phyloP scores from a whole-genome alignment of 2,888 invertebrate genomes.

The Venusia cambrica region DNA sequence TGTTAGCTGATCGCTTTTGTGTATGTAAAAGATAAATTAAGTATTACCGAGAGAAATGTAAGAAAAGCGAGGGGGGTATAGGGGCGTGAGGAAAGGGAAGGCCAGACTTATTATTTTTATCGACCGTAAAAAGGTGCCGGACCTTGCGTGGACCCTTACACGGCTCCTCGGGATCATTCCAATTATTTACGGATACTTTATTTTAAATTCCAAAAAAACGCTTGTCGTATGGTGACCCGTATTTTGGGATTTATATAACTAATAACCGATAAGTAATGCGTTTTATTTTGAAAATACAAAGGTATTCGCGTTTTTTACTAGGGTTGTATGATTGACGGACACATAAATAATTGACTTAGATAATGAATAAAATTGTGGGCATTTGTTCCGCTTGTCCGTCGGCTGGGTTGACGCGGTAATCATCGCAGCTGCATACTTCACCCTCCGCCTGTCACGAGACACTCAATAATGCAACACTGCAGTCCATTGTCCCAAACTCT shows the following conservation, averaged over 20 bases:
- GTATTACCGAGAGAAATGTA: slow-evolving; percentile 34
- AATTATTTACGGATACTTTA: slow-evolving; percentile 74
- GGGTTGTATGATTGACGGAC: slow-evolving; percentile 4
- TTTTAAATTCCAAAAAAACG: slow-evolving; percentile 64
- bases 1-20: slow-evolving; percentile 23
- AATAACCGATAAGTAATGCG: slow-evolving; percentile 28
- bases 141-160: slow-evolving; percentile 63
- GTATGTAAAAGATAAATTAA: slow-evolving; percentile 38
- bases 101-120: slow-evolving; percentile 74
- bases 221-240: slow-evolving; percentile 54
- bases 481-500: slow-evolving; percentile 47
- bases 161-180: slow-evolving; percentile 62
- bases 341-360: slow-evolving; percentile 35
- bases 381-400: slow-evolving; percentile 68
- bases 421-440: slow-evolving; percentile 63
- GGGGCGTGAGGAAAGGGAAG: slow-evolving; percentile 33
- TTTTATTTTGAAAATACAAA: slow-evolving; percentile 1
- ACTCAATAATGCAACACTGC: slow-evolving; percentile 72
- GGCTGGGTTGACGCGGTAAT: slow-evolving; percentile 49
- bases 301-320: slow-evolving; percentile 2
- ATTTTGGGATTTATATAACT: slow-evolving; percentile 52
- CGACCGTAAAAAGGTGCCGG: slow-evolving; percentile 76
- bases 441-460: slow-evolving; percentile 43
- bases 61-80: slow-evolving; percentile 55
- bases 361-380: slow-evolving; percentile 51